Evolutionary conservation across 2,888 invertebrate genomes (phyloP), one percentile per base, ranked within the genome.

Genomic region (Lycocerus yunnanus): DNA sequence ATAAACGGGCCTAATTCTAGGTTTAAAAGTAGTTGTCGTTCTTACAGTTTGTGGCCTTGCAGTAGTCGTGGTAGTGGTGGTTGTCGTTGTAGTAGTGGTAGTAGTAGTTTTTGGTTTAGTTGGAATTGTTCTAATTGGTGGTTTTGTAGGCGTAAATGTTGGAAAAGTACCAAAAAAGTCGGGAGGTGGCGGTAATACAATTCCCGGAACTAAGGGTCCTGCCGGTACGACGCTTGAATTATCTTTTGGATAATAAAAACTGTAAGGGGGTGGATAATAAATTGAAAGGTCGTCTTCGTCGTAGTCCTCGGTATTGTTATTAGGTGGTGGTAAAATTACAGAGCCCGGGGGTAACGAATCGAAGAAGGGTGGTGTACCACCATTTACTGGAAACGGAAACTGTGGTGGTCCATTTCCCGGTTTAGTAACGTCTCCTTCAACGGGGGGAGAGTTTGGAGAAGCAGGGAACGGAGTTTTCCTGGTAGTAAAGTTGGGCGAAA

Each of bases 231-330:
- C 86, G 66, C 91, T 92, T 82, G 90, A 90, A 60, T 93, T 90
- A 87, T 95, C 95, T 85, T 94, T 94, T 84, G 90, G 91, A 85
- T 91, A 92, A 87, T 94, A 95, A 80, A 93, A 93, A 89, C 94
- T 95, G 89, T 96, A 96, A 13, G 95, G 95, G 84, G 96, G 96
- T 83, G 96, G 96, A 90, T 96, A 95, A 84, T 95, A 96, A 71
- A 96, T 92, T 81, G 95, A 95, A 83, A 95, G 95, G 90, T 96
- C 96, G 88, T 96, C 96, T 88, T 95, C 95, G 89, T 95, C 95
- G 88, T 94, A 92, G 80, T 92, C 91, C 84, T 94, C 94, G 77
- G 93, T 91, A 59, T 80, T 82, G 76, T 85, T 85, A 74, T 82
- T 83, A 78, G 87, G 87, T 18, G 88, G 87, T 3, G 89, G 89